A percentile compares a stretch with the other conserved stretches of the same genome.
phyloP scores from a whole-genome alignment of 1,140 invertebrate genomes.

The Dendroctonus valens region DNA sequence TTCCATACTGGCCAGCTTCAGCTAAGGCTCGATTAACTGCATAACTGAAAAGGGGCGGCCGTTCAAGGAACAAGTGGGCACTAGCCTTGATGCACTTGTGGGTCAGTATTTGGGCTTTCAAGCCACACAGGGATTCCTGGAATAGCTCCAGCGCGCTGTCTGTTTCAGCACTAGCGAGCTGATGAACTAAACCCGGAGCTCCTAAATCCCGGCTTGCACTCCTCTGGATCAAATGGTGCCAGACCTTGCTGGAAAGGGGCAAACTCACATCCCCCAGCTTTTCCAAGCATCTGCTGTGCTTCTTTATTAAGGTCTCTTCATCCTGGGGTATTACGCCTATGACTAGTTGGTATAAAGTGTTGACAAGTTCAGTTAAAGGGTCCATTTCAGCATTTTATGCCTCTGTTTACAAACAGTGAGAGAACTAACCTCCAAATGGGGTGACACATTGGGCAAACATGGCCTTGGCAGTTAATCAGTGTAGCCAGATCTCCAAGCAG shows the following conservation, averaged over 20 bases:
- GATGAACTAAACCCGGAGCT: too few relatives aligned
- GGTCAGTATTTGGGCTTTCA: slow-evolving; percentile 32
- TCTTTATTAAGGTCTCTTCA: slow-evolving; percentile 40
- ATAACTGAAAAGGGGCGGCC: slow-evolving; percentile 25
- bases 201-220: too few relatives aligned
- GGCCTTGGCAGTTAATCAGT: too few relatives aligned
- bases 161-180: too few relatives aligned
- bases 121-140: too few relatives aligned
- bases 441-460: too few relatives aligned
- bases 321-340: slow-evolving; percentile 17
- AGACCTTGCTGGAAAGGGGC: slow-evolving; percentile 39
- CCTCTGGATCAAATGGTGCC: slow-evolving; percentile 34
- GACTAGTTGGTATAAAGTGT: slow-evolving; percentile 37
- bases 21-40: slow-evolving; percentile 32
- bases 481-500: too few relatives aligned
- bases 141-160: too few relatives aligned
- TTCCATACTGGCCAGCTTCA: slow-evolving; percentile 33
- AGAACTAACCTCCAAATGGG: too few relatives aligned
- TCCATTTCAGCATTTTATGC: slow-evolving; percentile 28
- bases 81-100: slow-evolving; percentile 34
- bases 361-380: slow-evolving; percentile 32
- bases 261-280: slow-evolving; percentile 46
- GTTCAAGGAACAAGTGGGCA: slow-evolving; percentile 39
- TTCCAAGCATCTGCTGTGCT: slow-evolving; percentile 41
- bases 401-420: not conserved